Evolutionary conservation across 2,797 vertebrate genomes (phyloP).

Genomic region (Clarias fuscus): DNA sequence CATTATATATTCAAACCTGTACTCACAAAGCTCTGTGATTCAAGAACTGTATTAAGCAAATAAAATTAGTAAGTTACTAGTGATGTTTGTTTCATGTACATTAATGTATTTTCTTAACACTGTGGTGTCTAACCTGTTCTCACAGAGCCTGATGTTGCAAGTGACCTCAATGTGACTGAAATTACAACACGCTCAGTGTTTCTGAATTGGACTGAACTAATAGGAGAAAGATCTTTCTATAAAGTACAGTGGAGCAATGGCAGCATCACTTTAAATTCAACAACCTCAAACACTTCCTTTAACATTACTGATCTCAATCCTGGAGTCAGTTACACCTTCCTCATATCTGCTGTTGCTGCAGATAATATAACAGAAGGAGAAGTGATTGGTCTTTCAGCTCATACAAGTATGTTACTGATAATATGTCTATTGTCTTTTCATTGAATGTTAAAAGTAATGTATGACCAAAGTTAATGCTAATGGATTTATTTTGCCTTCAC

Average conservation of each 20-base stretch:
- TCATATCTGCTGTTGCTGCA: constrained; percentile 28
- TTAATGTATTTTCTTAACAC: background rate
- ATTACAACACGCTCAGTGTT: constrained; percentile 50
- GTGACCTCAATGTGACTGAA: background rate
- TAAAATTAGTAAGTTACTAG: background rate
- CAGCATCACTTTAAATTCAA: background rate
- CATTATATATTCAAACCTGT: background rate
- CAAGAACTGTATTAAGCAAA: background rate
- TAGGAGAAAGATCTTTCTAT: constrained; percentile 44
- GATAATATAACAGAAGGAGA: constrained; percentile 23
- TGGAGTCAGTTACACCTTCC: constrained; percentile 54
- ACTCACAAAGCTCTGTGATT: background rate
- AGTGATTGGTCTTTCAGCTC: background rate
- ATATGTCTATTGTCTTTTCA: background rate
- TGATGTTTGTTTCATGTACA: background rate
- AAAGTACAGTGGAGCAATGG: constrained; percentile 42
- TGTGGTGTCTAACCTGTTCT: background rate
- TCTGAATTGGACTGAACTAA: constrained; percentile 53
- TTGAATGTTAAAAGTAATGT: too few species aligned
- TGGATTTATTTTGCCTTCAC: background rate
- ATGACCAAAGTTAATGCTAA: background rate
- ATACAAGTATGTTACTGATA: constrained; percentile 12
- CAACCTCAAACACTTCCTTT: background rate
- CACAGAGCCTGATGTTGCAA: constrained; percentile 54
- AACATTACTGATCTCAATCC: constrained; percentile 42